Base-by-base conservation (phyloP, 2,888 invertebrate species). In the Blastobasis lacticolella region DNA sequence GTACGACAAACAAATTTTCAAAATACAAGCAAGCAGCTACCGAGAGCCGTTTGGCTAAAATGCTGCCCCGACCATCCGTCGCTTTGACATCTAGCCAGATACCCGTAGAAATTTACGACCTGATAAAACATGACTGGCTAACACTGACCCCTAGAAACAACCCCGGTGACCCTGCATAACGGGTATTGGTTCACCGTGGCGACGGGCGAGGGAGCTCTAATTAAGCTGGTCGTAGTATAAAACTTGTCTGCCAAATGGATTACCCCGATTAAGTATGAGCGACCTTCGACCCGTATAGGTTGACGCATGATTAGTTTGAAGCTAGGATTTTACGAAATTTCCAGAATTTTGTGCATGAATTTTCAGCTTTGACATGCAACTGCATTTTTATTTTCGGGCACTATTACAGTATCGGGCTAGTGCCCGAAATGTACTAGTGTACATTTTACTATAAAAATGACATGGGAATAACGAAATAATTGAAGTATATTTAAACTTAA, bases 181-280 rank as follows among this genome's bases (percentile, higher is more conserved):
- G 51, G 46, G 1, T 45, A 49, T 51, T 52, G 47, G 23, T 52
- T 55, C 56, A 40, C 55, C 55, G 55, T 56, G 58, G 56, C 60
- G 59, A 52, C 58, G 58, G 63, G 54, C 57, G 62, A 53, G 61
- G 57, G 44, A 64, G 80, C 61, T 75, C 85, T 66, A 43, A 47
- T 53, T 66, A 64, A 53, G 62, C 56, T 75, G 73, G 81, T 49
- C 68, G 63, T 56, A 63, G 71, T 72, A 68, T 75, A 76, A 79
- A 80, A 79, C 79, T 81, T 81, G 81, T 78, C 81, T 79, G 66
- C 69, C 73, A 74, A 83, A 86, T 80, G 78, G 80, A 86, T 87
- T 83, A 82, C 78, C 67, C 63, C 78, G 79, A 83, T 84, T 85
- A 84, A 78, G 79, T 76, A 75, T 79, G 76, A 79, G 75, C 67